Evolutionary conservation across 2,797 vertebrate genomes (phyloP), one percentile per base, ranked within the genome.

Genomic region (Diceros bicornis): DNA sequence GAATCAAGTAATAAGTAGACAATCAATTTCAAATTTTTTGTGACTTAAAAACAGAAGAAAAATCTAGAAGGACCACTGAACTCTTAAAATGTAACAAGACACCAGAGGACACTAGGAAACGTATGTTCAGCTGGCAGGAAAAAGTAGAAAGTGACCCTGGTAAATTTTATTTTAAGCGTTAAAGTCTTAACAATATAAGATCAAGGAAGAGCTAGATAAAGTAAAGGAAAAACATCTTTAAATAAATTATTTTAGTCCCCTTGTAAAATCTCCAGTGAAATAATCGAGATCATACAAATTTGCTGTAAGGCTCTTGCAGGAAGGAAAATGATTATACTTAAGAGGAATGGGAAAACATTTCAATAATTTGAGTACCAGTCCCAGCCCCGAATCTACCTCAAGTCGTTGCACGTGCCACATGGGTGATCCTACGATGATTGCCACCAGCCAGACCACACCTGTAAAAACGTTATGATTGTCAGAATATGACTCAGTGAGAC

Each of bases 391-490:
- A 74, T 96, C 10, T 99, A 99, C 99, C 99, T 99, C 98, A 6
- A 99, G 98, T 7, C 66, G 96, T 10, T 99, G 99, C 55, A 99
- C 98, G 0, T 99, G 98, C 98, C 98, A 99, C 98, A 99, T 98
- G 44, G 99, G 99, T 12, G 98, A 98, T 23, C 99, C 99, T 25
- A 99, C 98, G 52, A 98, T 84, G 81, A 98, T 64, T 3, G 99
- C 99, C 97, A 98, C 96, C 91, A 99, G 77, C 99, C 99, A 99
- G 74, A 99, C 98, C 91, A 99, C 84, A 64, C 98, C 99, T 99
- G 97, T 1, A 86, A 97, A 96, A 29, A 72, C 37, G 78, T 93
- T 0, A 97, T 7, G 82, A 6, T 37, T 18, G 64, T 93, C 37
- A 95, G 47, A 89, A 27, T 2, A 13, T 0, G 8, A 3, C 7